Base-by-base conservation (phyloP, 2,888 invertebrate species). In the Lacanobia wlatinum region DNA sequence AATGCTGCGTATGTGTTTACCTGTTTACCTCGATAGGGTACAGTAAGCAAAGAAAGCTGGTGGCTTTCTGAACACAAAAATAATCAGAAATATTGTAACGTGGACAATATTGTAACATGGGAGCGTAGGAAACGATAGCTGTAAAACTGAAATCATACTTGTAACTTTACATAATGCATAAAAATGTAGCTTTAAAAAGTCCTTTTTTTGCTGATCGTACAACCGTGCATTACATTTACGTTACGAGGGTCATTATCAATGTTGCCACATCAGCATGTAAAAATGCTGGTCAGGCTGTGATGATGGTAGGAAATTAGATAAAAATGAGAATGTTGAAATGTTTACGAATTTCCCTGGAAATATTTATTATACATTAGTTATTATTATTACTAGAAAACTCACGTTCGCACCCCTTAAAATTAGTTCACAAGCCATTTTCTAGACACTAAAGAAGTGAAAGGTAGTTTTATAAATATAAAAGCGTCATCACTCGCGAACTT, bases 231-330 rank as follows among this genome's bases (percentile, higher is more conserved):
- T 38, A 53, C 60, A 52, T 75, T 16, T 23, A 55, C 52, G 56
- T 80, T 76, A 65, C 43, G 48, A 58, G 68, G 53, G 64, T 62
- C 60, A 64, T 79, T 73, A 80, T 80, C 80, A 70, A 56, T 55
- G 46, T 52, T 60, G 70, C 62, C 65, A 56, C 58, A 80, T 78
- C 70, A 66, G 70, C 58, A 40, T 56, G 55, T 65, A 63, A 70
- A 80, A 60, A 53, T 50, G 48, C 52, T 64, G 64, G 69, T 63
- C 74, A 66, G 63, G 12, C 16, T 18, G 18, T 38, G 43, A 43
- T 50, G 52, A 40, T 28, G 34, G 16, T 18, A 67, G 66, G 58
- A 74, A 74, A 60, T 52, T 61, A 67, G 50, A 61, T 74, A 67
- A 73, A 59, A 28, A 28, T 28, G 28, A 28, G 28, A 46, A 43